Evolutionary conservation across 2,888 invertebrate species (phyloP).

Genomic region (Rhogogaster chlorosoma): DNA sequence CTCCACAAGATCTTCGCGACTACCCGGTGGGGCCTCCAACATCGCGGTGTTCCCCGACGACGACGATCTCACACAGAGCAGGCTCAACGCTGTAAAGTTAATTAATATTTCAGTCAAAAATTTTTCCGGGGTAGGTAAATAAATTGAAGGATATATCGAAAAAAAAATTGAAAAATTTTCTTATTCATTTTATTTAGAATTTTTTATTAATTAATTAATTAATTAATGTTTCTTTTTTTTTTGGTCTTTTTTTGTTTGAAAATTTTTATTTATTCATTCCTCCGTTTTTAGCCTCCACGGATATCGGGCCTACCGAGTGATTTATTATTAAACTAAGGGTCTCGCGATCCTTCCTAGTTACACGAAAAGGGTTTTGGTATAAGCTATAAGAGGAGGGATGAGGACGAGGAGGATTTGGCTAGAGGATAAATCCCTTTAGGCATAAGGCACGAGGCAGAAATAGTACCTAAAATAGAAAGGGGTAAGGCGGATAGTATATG

Average conservation of each 20-base stretch:
- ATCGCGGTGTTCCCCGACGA: constrained; percentile 69
- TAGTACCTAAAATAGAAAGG: not conserved
- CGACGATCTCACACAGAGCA: constrained; percentile 74
- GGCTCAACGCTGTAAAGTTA: constrained; percentile 71
- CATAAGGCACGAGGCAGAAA: not conserved
- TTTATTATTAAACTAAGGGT: constrained; percentile 39
- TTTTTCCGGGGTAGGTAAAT: not conserved
- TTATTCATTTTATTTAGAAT: too few species aligned
- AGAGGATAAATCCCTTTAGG: constrained; percentile 29
- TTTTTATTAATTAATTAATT: too few species aligned
- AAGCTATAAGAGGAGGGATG: not conserved
- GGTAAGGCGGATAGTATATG: not conserved
- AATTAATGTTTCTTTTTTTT: not conserved
- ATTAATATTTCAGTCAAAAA: not conserved
- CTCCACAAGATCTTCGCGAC: constrained; percentile 74
- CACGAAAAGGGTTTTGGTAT: constrained; percentile 30
- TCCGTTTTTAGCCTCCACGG: not conserved
- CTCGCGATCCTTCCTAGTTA: not conserved
- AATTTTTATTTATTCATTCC: not conserved
- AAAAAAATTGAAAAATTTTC: too few species aligned
- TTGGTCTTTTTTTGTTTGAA: not conserved
- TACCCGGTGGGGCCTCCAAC: constrained; percentile 75
- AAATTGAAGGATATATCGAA: too few species aligned
- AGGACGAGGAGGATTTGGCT: not conserved
- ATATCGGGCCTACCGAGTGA: not conserved